Evolutionary conservation across 2,888 invertebrate species (phyloP), one percentile per base, ranked within the genome.

Genomic region (Hirtodrosophila confusa): DNA sequence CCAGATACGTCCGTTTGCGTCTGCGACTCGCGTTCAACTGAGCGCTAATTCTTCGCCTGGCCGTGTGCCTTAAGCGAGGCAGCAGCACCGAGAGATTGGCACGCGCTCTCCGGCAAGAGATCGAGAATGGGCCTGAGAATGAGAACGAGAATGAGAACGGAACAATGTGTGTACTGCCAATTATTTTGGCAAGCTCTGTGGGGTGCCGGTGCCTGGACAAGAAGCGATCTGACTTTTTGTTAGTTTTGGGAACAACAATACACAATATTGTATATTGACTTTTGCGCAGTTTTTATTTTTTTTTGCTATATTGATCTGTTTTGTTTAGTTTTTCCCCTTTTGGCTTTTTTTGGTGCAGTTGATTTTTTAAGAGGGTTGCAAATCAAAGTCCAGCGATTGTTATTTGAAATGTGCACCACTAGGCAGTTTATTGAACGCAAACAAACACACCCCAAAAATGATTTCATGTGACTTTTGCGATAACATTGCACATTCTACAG

Each of bases 11-110:
- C 90, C 56, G 79, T 43, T 48, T 77, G 54, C 55, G 61, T 69
- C 78, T 75, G 71, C 78, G 78, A 61, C 61, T 89, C 80, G 71
- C 75, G 73, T 75, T 69, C 70, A 78, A 86, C 84, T 89, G 78
- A 89, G 40, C 60, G 63, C 57, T 61, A 48, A 29, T 49, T 48
- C 29, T 49, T 50, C 35, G 57, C 55, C 64, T 50, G 60, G n/a
- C 41, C 36, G 41, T 39, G 35, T 67, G 75, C 66, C 64, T 78
- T 39, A 56, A 61, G 57, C 57, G 23, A 5, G 33, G 48, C 29
- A 39, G 31, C 37, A 69, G 61, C 72, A 40, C 71, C 7, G 48
- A 35, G 60, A 12, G 54, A 33, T 71, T 66, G 60, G 57, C 75
- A 64, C 49, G 54, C 54, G 69, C 70, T 41, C 62, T 54, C 35